Base-by-base conservation (phyloP, 2,113 vertebrate species). In the Saimiri boliviensis region DNA sequence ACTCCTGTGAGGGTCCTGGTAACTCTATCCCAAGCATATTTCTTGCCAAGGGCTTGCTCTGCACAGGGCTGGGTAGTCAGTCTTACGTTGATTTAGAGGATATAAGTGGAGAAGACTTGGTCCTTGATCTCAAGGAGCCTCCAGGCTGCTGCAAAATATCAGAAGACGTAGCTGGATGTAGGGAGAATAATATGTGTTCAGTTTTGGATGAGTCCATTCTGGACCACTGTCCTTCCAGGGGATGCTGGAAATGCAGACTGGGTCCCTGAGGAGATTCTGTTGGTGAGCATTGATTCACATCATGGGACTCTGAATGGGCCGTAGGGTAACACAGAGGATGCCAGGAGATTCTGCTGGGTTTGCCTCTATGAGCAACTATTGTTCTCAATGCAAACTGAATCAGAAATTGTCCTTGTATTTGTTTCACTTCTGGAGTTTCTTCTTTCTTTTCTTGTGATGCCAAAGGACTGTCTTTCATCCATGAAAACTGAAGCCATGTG, bases 11-110 rank as follows among this genome's bases (percentile, higher is more conserved):
- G 12, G 49, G 10, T 37, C 35, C 37, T 7, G 8, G 1, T 47
- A 12, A 21, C 35, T 23, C 49, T 27, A 1, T 6, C 16, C 7
- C 32, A 0, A 16, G 20, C 16, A 16, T 3, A 5, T 0, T 0
- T 8, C 47, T 2, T 56, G 80, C n/a, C 3, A 11, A 56, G 10
- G 49, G 35, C 42, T 79, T 7, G 40, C 70, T 84, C 14, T 32
- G 23, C 13, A 17, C 52, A 63, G 58, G 54, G 54, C 35, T 23
- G 14, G 19, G 58, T 23, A 14, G 66, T 68, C 30, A 23, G 42
- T 63, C 27, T 54, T 71, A 6, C 6, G 45, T 35, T 30, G 32
- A 2, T 25, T 40, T 60, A 47, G 27, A 58, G 32, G 58, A 66
- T 27, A 3, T 2, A 2, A n/a, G 5, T 7, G 12, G 13, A 83